Evolutionary conservation across 2,888 invertebrate species (phyloP), one percentile per base, ranked within the genome.

Genomic region (Odiellus spinosus): DNA sequence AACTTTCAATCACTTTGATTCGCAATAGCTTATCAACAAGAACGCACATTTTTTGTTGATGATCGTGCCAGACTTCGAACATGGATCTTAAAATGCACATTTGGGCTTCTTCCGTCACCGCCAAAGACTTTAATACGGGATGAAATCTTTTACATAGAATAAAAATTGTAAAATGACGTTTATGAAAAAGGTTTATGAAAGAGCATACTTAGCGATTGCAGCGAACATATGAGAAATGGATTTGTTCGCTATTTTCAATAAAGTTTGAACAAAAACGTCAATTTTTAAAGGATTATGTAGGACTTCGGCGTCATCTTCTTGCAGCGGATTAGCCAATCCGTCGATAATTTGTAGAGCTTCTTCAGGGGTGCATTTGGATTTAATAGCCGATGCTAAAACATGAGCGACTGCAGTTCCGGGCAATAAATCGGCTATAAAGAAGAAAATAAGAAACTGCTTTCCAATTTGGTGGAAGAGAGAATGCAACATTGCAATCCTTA

Each of bases 171-270:
- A 51, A 42, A 53, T 20, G 19, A 2, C 17, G 34, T 6, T 12
- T 17, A 34, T 21, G 1, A 34, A 42, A 35, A 21, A 21, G 39
- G 8, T 26, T 19, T 21, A 35, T 26, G 34, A 2, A 40, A 2
- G 45, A 11, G 4, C n/a, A 18, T 58, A 83, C 85, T 95, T 96
- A 38, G 91, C 88, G 55, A 98, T 84, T n/a, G 93, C 96, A 5
- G 96, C 91, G 67, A 96, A 95, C 58, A 91, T 88, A 64, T 98
- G 98, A 50, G 93, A 93, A 65, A 96, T 91, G 58, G 95, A 93
- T 68, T 96, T 98, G 44, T 85, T 84, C 33, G 93, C 96, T 48
- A 95, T 72, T 64, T 88, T 84, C 4, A 98, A 73, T 44, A 98
- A 66, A 0, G 90, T 90, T 63, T 93, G 90, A n/a, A 90, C 86